A percentile compares a stretch with the other conserved stretches of the same genome.
Conservation (phyloP, 2,797 vertebrate genomes). For the Centroberyx gerrardi region DNA sequence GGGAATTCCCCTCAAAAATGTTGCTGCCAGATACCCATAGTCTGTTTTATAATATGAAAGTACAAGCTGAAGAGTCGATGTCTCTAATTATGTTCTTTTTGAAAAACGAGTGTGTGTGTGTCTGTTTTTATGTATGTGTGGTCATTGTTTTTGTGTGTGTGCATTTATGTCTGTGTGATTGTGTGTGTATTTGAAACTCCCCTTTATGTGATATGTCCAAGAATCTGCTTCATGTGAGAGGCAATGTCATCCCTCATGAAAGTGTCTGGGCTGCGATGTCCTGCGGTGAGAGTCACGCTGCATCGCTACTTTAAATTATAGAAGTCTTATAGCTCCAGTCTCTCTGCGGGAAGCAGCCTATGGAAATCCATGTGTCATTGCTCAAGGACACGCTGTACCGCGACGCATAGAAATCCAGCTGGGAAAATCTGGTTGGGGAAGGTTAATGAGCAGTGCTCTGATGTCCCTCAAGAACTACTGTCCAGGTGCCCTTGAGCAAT, state of each 20-base stretch:
- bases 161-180: no score
- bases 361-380: slow-evolving; percentile 34
- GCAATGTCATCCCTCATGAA: slow-evolving; percentile 3
- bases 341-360: slow-evolving; percentile 29
- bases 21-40: no score
- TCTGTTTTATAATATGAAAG: no score
- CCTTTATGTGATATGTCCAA: neutral
- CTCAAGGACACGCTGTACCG: slow-evolving; percentile 43
- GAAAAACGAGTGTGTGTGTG: no score
- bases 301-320: slow-evolving; percentile 1
- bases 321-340: slow-evolving; percentile 6
- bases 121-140: no score
- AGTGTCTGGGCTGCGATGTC: neutral
- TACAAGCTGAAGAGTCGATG: no score
- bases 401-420: neutral
- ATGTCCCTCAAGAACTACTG: neutral
- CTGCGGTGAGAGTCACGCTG: slow-evolving; percentile 11
- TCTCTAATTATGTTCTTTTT: no score
- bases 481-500: no score
- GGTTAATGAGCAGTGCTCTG: slow-evolving; percentile 6
- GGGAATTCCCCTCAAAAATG: neutral
- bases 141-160: no score
- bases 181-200: neutral
- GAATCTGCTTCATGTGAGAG: neutral
- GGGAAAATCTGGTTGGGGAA: slow-evolving; percentile 9